These are phyloP conservation scores for Atta colombica DNA, from an alignment of 1,140 invertebrate species.

Conservation along the genomic window DNA sequence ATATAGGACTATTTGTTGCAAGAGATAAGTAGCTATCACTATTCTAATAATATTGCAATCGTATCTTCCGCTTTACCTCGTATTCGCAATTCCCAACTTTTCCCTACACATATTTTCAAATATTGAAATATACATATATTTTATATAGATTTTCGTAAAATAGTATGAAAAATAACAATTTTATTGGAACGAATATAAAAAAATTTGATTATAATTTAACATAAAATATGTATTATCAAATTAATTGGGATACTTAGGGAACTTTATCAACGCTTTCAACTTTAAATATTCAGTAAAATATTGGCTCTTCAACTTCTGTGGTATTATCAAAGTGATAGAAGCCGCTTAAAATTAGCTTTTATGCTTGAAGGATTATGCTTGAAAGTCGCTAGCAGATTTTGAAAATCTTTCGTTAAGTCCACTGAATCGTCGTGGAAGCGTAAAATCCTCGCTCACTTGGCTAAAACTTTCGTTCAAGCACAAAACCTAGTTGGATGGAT, in stretches of 20 bases:
- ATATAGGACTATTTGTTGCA: too few relatives aligned
- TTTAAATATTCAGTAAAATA: slow-evolving; percentile 62
- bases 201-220: not conserved
- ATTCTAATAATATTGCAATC: too few relatives aligned
- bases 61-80: too few relatives aligned
- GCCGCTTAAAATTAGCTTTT: slow-evolving; percentile 63
- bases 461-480: slow-evolving; percentile 56
- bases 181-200: not conserved
- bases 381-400: slow-evolving; percentile 55
- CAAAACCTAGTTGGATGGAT: not conserved
- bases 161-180: not conserved
- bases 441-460: slow-evolving; percentile 38
- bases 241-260: slow-evolving; percentile 10
- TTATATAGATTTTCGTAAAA: not conserved
- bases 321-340: slow-evolving; percentile 49
- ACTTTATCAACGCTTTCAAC: not conserved
- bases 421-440: slow-evolving; percentile 30
- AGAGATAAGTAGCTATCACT: too few relatives aligned
- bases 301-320: slow-evolving; percentile 15
- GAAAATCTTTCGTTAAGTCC: slow-evolving; percentile 48
- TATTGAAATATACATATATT: not conserved
- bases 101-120: too few relatives aligned
- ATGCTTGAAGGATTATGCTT: slow-evolving; percentile 40
- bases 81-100: too few relatives aligned
- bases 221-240: slow-evolving; percentile 16